These are phyloP conservation scores for Calliopum simillimum DNA, from an alignment of 2,888 invertebrate genomes.

Conservation along the genomic window DNA sequence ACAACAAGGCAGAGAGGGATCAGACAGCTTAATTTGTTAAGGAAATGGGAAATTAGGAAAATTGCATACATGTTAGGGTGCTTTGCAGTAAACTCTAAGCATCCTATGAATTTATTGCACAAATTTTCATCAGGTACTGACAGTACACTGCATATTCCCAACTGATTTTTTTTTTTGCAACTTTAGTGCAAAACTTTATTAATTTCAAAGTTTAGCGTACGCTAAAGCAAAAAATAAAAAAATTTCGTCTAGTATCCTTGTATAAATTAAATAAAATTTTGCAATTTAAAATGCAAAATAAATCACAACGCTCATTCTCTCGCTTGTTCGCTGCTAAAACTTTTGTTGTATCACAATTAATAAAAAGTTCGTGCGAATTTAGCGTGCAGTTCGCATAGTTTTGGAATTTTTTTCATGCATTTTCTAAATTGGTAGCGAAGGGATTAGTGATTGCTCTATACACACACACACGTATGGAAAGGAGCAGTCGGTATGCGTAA, in stretches of 20 bases:
- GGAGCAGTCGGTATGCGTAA: not conserved
- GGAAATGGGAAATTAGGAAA: constrained; percentile 5
- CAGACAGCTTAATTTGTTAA: constrained; percentile 9
- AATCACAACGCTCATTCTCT: not conserved
- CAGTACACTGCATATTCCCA: too few relatives aligned
- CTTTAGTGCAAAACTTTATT: not conserved
- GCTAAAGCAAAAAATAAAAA: not conserved
- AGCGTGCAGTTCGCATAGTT: not conserved
- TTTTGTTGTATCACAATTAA: constrained; percentile 29
- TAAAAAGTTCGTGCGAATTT: constrained; percentile 24
- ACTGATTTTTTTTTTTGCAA: too few relatives aligned
- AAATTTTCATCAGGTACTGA: too few relatives aligned
- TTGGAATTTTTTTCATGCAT: not conserved
- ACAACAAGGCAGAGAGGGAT: not conserved
- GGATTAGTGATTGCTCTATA: too few relatives aligned
- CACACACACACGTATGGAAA: too few relatives aligned
- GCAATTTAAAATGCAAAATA: constrained; percentile 9
- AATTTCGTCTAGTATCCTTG: not conserved
- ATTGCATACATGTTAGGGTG: too few relatives aligned
- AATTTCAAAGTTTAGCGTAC: not conserved
- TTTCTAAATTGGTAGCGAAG: not conserved
- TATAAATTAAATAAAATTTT: not conserved
- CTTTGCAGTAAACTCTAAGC: too few relatives aligned
- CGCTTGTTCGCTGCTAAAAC: constrained; percentile 15
- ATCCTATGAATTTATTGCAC: too few relatives aligned